Percentiles rank a stretch among this genome's conserved stretches.
These are phyloP conservation scores for Heterotilapia buettikoferi DNA, from an alignment of 2,113 vertebrate species.

Conservation along the genomic window DNA sequence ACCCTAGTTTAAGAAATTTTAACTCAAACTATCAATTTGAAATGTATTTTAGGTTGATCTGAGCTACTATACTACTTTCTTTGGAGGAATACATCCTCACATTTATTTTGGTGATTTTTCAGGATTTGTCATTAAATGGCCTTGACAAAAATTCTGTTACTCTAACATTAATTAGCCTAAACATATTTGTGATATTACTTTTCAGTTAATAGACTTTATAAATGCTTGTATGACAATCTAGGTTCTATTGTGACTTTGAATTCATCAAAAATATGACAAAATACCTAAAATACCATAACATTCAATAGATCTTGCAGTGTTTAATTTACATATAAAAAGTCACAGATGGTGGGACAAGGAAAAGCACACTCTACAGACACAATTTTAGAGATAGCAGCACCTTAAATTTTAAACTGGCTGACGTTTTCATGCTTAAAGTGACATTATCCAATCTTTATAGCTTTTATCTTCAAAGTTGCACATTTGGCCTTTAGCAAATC, in stretches of 20 bases:
- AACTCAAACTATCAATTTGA: neutral
- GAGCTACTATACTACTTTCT: neutral
- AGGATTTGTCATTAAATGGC: neutral
- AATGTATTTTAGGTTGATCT: neutral
- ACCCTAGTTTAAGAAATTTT: neutral
- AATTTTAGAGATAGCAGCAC: neutral
- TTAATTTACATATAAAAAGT: neutral
- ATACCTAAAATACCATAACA: neutral
- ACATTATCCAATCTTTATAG: neutral
- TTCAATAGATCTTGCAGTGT: neutral
- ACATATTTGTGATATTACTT: neutral
- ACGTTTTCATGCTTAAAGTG: neutral
- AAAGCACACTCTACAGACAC: neutral
- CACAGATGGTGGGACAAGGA: neutral
- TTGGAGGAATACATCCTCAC: neutral
- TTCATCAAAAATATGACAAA: neutral
- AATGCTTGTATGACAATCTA: neutral
- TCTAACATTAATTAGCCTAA: neutral
- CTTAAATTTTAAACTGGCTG: neutral
- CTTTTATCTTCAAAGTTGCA: neutral
- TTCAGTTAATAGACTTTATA: neutral
- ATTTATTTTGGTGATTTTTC: neutral
- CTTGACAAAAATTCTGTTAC: neutral
- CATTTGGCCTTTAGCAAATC: neutral
- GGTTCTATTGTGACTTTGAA: neutral